Percentiles rank a stretch among this genome's conserved stretches.
These are phyloP conservation scores for Cantharis rufa DNA, from an alignment of 2,888 invertebrate species.

Conservation along the genomic window DNA sequence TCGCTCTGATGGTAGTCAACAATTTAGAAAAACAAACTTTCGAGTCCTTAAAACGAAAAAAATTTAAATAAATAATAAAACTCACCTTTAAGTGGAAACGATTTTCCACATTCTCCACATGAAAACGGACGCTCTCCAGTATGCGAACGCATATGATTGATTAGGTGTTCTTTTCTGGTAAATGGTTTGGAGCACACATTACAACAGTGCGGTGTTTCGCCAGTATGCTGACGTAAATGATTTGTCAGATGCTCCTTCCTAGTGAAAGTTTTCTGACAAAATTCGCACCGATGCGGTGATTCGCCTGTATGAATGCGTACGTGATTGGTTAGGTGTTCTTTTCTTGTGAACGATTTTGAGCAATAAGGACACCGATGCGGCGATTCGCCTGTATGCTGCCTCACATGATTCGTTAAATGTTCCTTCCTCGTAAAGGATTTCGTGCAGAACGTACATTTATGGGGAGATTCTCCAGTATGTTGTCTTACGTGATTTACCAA, in stretches of 20 bases:
- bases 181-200: slow-evolving; percentile 76
- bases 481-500: slow-evolving; percentile 74
- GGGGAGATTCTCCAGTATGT: slow-evolving; percentile 74
- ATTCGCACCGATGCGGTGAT: slow-evolving; percentile 72
- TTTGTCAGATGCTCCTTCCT: slow-evolving; percentile 74
- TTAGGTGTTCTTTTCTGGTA: slow-evolving; percentile 73
- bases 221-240: slow-evolving; percentile 73
- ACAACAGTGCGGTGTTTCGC: slow-evolving; percentile 73
- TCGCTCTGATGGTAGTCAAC: no score
- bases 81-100: slow-evolving; percentile 77
- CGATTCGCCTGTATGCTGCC: slow-evolving; percentile 87
- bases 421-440: slow-evolving; percentile 81
- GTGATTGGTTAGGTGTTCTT: slow-evolving; percentile 85
- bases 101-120: slow-evolving; percentile 84
- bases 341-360: slow-evolving; percentile 82
- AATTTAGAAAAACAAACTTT: no score
- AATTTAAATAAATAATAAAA: neutral
- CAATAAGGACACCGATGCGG: slow-evolving; percentile 85
- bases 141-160: slow-evolving; percentile 79
- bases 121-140: slow-evolving; percentile 81
- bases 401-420: slow-evolving; percentile 82
- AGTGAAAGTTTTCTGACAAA: slow-evolving; percentile 72
- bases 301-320: slow-evolving; percentile 69
- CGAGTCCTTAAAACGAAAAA: no score
- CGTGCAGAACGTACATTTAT: slow-evolving; percentile 76